A percentile compares a stretch with the other conserved stretches of the same genome.
Conservation (phyloP, 2,888 invertebrate species). For the Perizoma affinitatum region DNA sequence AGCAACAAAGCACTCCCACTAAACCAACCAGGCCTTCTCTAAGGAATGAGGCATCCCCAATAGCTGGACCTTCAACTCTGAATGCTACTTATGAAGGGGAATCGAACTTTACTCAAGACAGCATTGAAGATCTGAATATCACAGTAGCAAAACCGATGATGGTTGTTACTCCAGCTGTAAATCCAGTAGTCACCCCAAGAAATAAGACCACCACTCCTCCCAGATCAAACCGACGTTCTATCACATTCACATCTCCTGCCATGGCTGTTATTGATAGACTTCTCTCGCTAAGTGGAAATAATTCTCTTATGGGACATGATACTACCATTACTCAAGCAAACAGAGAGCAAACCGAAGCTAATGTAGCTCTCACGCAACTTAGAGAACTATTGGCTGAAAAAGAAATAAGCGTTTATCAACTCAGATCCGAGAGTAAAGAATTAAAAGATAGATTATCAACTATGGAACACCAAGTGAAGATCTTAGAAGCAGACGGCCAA, state of each 20-base stretch:
- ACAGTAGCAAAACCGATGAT: slow-evolving; percentile 73
- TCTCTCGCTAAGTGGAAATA: slow-evolving; percentile 71
- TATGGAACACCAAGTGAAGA: slow-evolving; percentile 68
- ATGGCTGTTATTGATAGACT: slow-evolving; percentile 81
- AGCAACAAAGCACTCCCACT: slow-evolving; percentile 65
- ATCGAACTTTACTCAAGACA: slow-evolving; percentile 49
- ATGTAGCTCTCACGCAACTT: slow-evolving; percentile 68
- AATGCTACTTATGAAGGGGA: slow-evolving; percentile 47
- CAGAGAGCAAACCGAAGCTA: slow-evolving; percentile 65
- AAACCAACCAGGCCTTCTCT: slow-evolving; percentile 45
- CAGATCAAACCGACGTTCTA: slow-evolving; percentile 68
- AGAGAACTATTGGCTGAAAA: slow-evolving; percentile 82
- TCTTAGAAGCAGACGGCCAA: slow-evolving; percentile 63
- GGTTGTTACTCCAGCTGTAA: slow-evolving; percentile 75
- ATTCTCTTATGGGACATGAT: slow-evolving; percentile 57
- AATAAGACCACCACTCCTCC: slow-evolving; percentile 62
- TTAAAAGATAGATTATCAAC: slow-evolving; percentile 71
- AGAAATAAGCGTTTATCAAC: slow-evolving; percentile 79
- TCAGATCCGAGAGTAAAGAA: slow-evolving; percentile 77
- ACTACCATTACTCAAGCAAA: slow-evolving; percentile 49
- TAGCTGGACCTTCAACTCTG: slow-evolving; percentile 55
- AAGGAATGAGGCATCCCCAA: slow-evolving; percentile 41
- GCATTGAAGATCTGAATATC: slow-evolving; percentile 57
- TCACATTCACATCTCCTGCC: slow-evolving; percentile 77
- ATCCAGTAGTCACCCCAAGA: slow-evolving; percentile 61